Evolutionary conservation across 2,888 invertebrate genomes (phyloP), one percentile per base, ranked within the genome.

Genomic region (Smittia aterrima): DNA sequence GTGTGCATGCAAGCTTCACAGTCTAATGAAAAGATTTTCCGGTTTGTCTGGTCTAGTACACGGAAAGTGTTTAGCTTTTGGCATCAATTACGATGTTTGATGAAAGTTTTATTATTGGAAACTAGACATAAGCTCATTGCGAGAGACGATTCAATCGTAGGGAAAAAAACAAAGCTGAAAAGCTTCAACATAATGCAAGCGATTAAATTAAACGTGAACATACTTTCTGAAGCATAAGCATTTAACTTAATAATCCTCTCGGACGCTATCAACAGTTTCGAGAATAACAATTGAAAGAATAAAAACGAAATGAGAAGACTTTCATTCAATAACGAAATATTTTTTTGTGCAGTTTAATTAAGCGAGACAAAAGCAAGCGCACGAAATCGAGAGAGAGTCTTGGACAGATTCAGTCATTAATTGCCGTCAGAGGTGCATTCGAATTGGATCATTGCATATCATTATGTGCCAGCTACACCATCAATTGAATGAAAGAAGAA

Each of bases 1-100:
- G 22, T 18, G n/a, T n/a, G 47, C 38, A 47, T 4, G 18, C 47
- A 25, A 47, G 58, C 54, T 71, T 54, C 32, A 71, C 32, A 71
- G 58, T 58, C 71, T 71, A 71, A 32, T 71, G 58, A 27, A 38
- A 71, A 58, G 9, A 13, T 38, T 58, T 71, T 71, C 54, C 71
- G 27, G 71, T 71, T 70, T 70, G 68, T 70, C 68, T 70, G 53
- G 53, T 24, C 13, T 3, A 16, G 6, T 16, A 3, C 16, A 64
- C 6, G 27, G 64, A 24, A 47, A n/a, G 47, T 47, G 2, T n/a
- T 47, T 13, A 47, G 16, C 16, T 16, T 47, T 16, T 16, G 16
- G 47, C 47, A 47, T 13, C 47, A 47, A 47, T 47, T 47, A 47
- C 16, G 16, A 47, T 47, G 47, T 47, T 47, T 47, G 47, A 47